phyloP scores from a whole-genome alignment of 2,797 vertebrate genomes.

The Fistularia tabacaria region DNA sequence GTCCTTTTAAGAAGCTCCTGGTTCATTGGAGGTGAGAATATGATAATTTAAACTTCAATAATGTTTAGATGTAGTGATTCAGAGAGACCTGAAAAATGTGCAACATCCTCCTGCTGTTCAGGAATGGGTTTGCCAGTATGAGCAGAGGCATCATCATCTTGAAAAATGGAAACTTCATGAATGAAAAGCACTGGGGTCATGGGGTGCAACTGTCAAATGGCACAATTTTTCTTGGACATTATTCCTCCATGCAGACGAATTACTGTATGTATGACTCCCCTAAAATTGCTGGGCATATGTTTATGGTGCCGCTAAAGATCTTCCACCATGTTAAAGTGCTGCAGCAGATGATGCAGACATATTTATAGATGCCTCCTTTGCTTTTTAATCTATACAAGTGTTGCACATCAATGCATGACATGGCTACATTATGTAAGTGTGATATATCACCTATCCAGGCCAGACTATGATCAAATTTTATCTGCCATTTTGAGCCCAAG shows the following conservation, averaged over 20 bases:
- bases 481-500: not conserved
- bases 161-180: slow-evolving; percentile 19
- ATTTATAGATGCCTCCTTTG: no score
- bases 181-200: slow-evolving; percentile 15
- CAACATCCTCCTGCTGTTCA: no score
- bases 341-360: no score
- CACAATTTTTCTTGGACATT: slow-evolving; percentile 1
- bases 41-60: not conserved
- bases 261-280: slow-evolving; percentile 6
- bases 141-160: slow-evolving; percentile 7
- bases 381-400: no score
- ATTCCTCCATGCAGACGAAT: slow-evolving; percentile 5
- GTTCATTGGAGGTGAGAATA: slow-evolving; percentile 1
- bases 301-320: no score
- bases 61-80: slow-evolving; percentile 10
- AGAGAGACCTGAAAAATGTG: no score
- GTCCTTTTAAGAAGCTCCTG: not conserved
- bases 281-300: not conserved
- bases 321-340: slow-evolving; percentile 2
- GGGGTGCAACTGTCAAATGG: slow-evolving; percentile 19
- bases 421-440: no score
- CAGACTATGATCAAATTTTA: no score
- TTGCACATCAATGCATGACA: no score
- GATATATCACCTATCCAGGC: no score
- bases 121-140: no score